These are phyloP conservation scores for Echinometra lucunter DNA, from an alignment of 53 echinoderm and acorn worm genomes.

Conservation along the genomic window DNA sequence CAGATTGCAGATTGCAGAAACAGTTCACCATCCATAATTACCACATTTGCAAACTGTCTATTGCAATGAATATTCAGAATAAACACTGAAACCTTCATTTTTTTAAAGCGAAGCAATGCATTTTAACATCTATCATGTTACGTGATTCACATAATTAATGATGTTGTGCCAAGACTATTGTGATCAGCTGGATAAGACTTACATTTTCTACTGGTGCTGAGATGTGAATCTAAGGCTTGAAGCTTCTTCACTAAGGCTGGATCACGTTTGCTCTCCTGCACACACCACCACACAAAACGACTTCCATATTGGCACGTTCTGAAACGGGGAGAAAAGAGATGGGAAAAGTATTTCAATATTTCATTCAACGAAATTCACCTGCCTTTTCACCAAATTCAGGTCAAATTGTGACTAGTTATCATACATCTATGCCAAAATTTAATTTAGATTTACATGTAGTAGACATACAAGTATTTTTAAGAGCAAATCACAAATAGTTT, in stretches of 20 bases:
- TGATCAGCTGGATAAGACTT: constrained; percentile 50
- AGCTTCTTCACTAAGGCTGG: constrained; percentile 79
- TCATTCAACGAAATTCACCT: background rate
- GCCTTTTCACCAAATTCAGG: background rate
- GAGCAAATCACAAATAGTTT: background rate
- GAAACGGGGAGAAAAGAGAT: background rate
- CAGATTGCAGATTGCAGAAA: too few species aligned
- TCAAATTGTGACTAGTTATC: background rate
- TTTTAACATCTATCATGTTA: background rate
- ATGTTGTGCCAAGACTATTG: too few species aligned
- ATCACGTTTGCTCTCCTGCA: constrained; percentile 77
- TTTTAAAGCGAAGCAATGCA: background rate
- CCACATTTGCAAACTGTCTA: too few species aligned
- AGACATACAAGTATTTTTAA: background rate
- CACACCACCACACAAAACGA: constrained; percentile 88
- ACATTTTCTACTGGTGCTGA: constrained; percentile 95
- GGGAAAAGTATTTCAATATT: background rate
- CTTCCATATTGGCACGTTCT: constrained; percentile 96
- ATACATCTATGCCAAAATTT: background rate
- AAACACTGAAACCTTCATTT: background rate
- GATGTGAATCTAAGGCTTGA: constrained; percentile 78
- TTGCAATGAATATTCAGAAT: too few species aligned
- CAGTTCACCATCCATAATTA: too few species aligned
- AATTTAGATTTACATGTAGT: too few species aligned
- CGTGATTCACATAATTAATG: too few species aligned